Conservation (phyloP, 2,113 vertebrate genomes). For the Campylomormyrus tamandua region DNA sequence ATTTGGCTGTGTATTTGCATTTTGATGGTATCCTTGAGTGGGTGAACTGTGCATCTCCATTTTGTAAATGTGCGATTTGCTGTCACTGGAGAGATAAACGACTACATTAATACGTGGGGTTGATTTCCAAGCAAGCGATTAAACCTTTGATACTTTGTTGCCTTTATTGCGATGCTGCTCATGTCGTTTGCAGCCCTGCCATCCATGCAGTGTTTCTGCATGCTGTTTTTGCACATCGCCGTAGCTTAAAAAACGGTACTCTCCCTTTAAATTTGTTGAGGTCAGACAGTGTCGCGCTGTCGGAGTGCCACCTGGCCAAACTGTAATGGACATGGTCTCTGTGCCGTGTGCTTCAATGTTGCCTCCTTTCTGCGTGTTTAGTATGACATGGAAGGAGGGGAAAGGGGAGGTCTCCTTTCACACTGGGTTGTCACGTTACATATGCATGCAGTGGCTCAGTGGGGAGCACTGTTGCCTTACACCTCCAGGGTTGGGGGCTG, state of each 20-base stretch:
- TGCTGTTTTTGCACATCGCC: background rate
- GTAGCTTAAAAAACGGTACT: conserved; percentile 5
- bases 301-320: conserved; percentile 52
- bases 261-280: conserved; percentile 48
- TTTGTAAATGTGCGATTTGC: background rate
- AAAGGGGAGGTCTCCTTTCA: conserved; percentile 42
- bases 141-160: background rate
- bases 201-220: background rate
- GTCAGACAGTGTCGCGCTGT: conserved; percentile 42
- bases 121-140: background rate
- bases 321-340: conserved; percentile 51
- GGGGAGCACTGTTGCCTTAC: background rate
- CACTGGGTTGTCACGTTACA: background rate
- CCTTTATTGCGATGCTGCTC: background rate
- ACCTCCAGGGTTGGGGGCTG: background rate
- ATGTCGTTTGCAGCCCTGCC: background rate
- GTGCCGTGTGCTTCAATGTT: conserved; percentile 40
- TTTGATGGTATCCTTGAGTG: background rate
- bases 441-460: background rate
- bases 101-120: background rate
- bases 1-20: conserved; percentile 3
- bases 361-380: conserved; percentile 39
- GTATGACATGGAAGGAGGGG: conserved; percentile 28
- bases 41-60: background rate
- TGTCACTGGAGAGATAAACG: background rate